Conservation (phyloP, 2,888 invertebrate species). For the Drosophila kuntzei region DNA sequence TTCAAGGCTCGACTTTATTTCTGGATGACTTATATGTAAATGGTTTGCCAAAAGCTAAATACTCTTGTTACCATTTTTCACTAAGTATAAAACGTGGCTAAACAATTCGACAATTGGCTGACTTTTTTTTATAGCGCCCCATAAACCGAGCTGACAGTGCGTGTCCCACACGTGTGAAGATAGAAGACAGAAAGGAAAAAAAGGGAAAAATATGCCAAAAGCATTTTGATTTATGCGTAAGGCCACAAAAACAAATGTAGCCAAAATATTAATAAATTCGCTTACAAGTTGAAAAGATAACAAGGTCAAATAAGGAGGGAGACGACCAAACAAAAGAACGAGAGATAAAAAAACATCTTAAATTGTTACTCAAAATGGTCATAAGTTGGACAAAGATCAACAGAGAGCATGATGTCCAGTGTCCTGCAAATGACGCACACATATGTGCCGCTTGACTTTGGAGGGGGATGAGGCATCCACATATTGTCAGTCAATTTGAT, state of each 20-base stretch:
- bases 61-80: background rate
- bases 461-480: background rate
- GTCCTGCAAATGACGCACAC: constrained; percentile 56
- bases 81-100: constrained; percentile 22
- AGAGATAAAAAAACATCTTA: background rate
- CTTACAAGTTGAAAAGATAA: constrained; percentile 61
- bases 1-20: too few species aligned
- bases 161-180: constrained; percentile 47
- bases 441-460: constrained; percentile 25
- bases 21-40: too few species aligned
- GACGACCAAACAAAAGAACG: background rate
- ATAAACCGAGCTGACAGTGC: constrained; percentile 40
- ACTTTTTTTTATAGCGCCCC: constrained; percentile 26
- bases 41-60: too few species aligned
- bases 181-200: constrained; percentile 3
- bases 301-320: constrained; percentile 23
- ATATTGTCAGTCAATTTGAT: constrained; percentile 56
- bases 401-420: constrained; percentile 16
- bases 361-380: constrained; percentile 3
- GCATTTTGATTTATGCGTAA: constrained; percentile 61
- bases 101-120: constrained; percentile 39
- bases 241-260: constrained; percentile 24
- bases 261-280: constrained; percentile 66
- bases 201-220: constrained; percentile 36
- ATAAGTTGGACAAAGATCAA: constrained; percentile 26